These are phyloP conservation scores for Serinus canaria DNA, from an alignment of 2,113 vertebrate species.

Conservation along the genomic window DNA sequence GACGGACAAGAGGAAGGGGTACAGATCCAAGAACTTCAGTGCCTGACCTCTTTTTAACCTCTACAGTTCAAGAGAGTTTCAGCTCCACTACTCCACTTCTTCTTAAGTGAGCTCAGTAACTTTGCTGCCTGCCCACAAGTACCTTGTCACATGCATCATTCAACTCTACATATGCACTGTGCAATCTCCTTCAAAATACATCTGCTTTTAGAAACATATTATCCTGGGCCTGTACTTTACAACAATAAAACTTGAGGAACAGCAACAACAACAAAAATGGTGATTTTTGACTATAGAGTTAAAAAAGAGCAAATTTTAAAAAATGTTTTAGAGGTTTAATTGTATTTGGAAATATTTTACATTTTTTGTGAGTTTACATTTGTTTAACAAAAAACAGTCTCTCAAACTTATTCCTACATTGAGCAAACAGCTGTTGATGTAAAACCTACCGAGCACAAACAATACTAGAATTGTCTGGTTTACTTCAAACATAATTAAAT, in stretches of 20 bases:
- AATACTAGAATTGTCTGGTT: not conserved
- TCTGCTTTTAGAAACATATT: not conserved
- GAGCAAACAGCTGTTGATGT: not conserved
- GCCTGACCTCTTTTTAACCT: not conserved
- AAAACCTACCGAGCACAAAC: not conserved
- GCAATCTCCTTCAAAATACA: not conserved
- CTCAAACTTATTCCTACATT: not conserved
- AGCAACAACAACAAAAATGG: not conserved
- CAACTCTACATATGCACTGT: not conserved
- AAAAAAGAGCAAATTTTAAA: not conserved
- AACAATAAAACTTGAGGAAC: not conserved
- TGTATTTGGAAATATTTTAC: not conserved
- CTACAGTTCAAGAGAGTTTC: not conserved
- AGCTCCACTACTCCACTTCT: not conserved
- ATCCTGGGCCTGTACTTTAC: not conserved
- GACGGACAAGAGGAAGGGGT: not conserved
- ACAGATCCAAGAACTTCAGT: not conserved
- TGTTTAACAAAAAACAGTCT: not conserved
- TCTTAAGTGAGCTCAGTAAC: not conserved
- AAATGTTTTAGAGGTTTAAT: not conserved
- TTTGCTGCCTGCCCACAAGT: not conserved
- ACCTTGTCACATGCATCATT: not conserved
- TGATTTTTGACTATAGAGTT: not conserved
- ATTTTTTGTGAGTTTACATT: not conserved
- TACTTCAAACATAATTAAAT: not conserved